These are phyloP conservation scores for Hymenochirus boettgeri DNA, from an alignment of 2,113 vertebrate genomes.

Conservation along the genomic window DNA sequence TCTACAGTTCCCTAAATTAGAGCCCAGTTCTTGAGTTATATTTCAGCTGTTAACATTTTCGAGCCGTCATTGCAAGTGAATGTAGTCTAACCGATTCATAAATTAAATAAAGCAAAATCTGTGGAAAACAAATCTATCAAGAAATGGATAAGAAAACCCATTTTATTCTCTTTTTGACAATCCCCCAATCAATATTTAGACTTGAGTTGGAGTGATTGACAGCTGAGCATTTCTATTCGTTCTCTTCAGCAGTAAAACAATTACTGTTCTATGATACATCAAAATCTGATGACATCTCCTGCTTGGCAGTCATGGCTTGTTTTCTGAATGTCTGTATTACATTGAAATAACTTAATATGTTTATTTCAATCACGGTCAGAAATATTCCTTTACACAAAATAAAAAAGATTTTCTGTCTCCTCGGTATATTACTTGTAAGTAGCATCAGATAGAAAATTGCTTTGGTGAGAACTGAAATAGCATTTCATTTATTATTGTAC, in stretches of 20 bases:
- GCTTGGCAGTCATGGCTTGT: not conserved
- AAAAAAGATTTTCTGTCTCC: too few relatives aligned
- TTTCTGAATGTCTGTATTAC: not conserved
- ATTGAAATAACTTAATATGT: not conserved
- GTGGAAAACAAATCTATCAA: not conserved
- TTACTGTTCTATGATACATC: not conserved
- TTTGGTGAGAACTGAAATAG: not conserved
- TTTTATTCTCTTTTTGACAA: not conserved
- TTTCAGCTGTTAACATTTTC: too few relatives aligned
- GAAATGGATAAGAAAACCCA: not conserved
- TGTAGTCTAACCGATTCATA: not conserved
- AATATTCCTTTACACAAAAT: too few relatives aligned
- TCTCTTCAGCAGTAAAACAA: not conserved
- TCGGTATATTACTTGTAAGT: not conserved
- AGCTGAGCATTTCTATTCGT: not conserved
- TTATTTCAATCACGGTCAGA: not conserved
- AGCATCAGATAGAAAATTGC: too few relatives aligned
- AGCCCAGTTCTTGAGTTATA: not conserved
- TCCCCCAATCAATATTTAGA: not conserved
- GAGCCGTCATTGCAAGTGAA: not conserved
- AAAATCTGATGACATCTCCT: not conserved
- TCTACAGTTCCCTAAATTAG: too few relatives aligned
- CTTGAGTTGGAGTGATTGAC: not conserved
- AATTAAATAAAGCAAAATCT: not conserved
- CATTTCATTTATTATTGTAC: not conserved